Evolutionary conservation across 2,113 vertebrate species (phyloP), one percentile per base, ranked within the genome.

Genomic region (Penelope pileata): DNA sequence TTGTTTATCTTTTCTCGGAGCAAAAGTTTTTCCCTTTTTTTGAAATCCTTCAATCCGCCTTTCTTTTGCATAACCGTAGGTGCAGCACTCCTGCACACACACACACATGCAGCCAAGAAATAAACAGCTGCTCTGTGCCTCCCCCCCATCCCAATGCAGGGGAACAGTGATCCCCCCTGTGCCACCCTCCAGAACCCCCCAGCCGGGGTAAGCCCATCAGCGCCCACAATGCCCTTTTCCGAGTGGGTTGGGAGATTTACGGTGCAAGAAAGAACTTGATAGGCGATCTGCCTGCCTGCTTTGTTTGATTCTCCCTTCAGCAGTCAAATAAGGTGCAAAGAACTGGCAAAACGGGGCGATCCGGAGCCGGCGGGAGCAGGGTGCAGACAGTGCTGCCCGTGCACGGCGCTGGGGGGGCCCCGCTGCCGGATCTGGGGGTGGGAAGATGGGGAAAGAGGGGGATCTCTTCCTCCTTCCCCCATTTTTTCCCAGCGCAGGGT

Each of bases 241-340:
- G 92, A 91, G 93, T 64, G 16, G 16, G 82, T 72, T 54, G 86
- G 86, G 88, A 94, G 92, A 96, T 92, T 96, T 96, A 90, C 86
- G 87, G 86, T 97, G 95, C 97, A 97, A 97, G 98, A 97, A 98
- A 89, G 93, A 94, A 97, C 97, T 97, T 97, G 97, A 97, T 97
- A 97, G 96, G 76, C 84, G 94, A 91, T 91, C 69, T 74, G 89
- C 92, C 90, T 73, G 69, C 86, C 93, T 97, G 97, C 95, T 95
- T 96, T 96, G 97, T 97, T 94, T 91, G 91, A 86, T 95, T 96
- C 94, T 96, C 79, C 93, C 91, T 90, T 96, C 87, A 92, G 86
- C 95, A 94, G 97, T 95, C 96, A 98, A 95, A 96, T 96, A 90
- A 91, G 96, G 97, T 97, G 96, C 97, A 96, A 91, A 93, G 96